Conservation (phyloP, 2,113 vertebrate species). For the Caretta caretta region DNA sequence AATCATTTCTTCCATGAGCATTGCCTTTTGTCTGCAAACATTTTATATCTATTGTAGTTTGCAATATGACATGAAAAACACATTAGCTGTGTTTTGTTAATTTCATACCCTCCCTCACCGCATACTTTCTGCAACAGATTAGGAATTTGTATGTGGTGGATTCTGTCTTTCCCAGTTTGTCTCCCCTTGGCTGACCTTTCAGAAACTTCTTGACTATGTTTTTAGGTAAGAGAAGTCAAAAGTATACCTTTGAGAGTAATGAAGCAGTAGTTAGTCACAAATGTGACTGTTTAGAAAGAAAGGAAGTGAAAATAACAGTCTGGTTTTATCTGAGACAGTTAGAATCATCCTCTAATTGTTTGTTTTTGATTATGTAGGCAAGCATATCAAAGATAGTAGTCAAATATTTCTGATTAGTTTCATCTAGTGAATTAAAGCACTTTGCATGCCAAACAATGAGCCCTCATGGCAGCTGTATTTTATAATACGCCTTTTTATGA, state of each 20-base stretch:
- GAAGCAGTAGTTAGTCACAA: background rate
- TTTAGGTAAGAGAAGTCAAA: conserved; percentile 52
- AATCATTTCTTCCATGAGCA: conserved; percentile 10
- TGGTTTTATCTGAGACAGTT: background rate
- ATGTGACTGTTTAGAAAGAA: background rate
- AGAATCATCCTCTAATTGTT: background rate
- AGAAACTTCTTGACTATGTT: conserved; percentile 44
- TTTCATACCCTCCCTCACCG: background rate
- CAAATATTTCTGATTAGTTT: background rate
- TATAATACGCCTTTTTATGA: background rate
- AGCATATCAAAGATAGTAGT: background rate
- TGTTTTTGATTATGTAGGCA: background rate
- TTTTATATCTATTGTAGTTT: background rate
- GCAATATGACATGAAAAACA: conserved; percentile 4
- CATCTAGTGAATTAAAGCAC: background rate
- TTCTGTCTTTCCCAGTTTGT: background rate
- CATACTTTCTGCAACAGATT: background rate
- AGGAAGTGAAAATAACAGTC: background rate
- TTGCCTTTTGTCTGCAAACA: background rate
- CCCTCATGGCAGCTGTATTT: background rate
- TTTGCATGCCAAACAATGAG: background rate
- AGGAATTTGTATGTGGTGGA: background rate
- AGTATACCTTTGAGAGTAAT: conserved; percentile 8
- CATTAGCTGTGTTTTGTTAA: background rate
- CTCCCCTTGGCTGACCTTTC: conserved; percentile 26